Conservation (phyloP, 2,888 invertebrate genomes). For the Balanococcus diminutus region DNA sequence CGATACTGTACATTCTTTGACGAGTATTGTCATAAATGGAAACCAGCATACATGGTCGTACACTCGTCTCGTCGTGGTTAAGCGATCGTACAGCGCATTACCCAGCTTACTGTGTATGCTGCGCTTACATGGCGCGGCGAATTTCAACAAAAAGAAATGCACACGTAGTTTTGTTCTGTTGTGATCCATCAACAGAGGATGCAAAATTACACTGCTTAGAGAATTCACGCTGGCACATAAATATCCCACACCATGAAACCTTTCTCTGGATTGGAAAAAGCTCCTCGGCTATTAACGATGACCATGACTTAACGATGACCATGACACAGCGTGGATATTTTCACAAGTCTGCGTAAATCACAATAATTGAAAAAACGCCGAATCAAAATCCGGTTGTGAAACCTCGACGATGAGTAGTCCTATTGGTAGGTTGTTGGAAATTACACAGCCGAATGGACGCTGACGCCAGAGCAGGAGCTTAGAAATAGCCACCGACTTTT, state of each 20-base stretch:
- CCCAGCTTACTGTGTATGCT: neutral
- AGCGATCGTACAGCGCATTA: neutral
- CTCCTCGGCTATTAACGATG: neutral
- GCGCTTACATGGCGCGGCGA: neutral
- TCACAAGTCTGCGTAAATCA: neutral
- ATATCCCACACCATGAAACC: neutral
- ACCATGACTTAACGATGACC: neutral
- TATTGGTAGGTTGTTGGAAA: too few relatives aligned
- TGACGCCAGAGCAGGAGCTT: neutral
- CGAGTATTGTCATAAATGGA: constrained; percentile 20
- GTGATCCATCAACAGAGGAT: neutral
- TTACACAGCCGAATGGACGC: neutral
- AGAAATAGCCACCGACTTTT: neutral
- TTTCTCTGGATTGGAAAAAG: neutral
- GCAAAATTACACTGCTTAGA: neutral
- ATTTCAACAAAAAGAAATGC: neutral
- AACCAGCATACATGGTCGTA: neutral
- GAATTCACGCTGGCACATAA: neutral
- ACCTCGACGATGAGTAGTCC: neutral
- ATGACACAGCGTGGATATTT: neutral
- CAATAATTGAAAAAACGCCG: neutral
- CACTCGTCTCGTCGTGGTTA: neutral
- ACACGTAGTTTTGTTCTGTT: too few relatives aligned
- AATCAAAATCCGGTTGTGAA: neutral
- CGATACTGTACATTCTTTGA: constrained; percentile 17